Conservation (phyloP, 2,888 invertebrate genomes). For the Pammene fasciana region DNA sequence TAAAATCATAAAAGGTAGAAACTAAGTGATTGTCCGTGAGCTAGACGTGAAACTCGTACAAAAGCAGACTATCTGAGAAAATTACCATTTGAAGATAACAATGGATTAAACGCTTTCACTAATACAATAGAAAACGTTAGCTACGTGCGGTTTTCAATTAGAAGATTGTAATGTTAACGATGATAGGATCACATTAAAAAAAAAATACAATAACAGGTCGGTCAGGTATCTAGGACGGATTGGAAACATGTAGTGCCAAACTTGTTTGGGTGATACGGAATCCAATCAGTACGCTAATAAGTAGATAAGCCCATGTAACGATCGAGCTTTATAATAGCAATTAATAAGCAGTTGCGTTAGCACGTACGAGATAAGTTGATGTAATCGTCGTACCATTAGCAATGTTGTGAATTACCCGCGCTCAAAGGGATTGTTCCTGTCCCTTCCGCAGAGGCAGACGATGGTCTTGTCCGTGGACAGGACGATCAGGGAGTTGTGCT, state of each 20-base stretch:
- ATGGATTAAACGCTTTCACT: conserved; percentile 37
- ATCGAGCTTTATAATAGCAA: conserved; percentile 39
- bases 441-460: conserved; percentile 80
- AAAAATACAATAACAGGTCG: not conserved
- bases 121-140: conserved; percentile 18
- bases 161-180: not conserved
- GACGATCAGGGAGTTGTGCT: conserved; percentile 80
- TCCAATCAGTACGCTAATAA: conserved; percentile 27
- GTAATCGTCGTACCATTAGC: conserved; percentile 58
- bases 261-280: conserved; percentile 32
- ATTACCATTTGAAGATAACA: conserved; percentile 35
- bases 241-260: conserved; percentile 5
- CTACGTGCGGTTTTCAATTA: not conserved
- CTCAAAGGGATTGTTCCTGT: conserved; percentile 77
- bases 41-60: conserved; percentile 30
- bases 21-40: conserved; percentile 23
- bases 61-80: conserved; percentile 31
- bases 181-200: not conserved
- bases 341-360: conserved; percentile 43
- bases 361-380: conserved; percentile 51
- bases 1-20: not conserved
- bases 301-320: conserved; percentile 30
- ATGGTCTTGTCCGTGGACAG: conserved; percentile 80
- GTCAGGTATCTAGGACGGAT: not conserved
- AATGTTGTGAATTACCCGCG: conserved; percentile 77